Percentiles rank a stretch among this genome's conserved stretches.
phyloP scores from a whole-genome alignment of 2,888 invertebrate genomes.

The Saturnia japonica region DNA sequence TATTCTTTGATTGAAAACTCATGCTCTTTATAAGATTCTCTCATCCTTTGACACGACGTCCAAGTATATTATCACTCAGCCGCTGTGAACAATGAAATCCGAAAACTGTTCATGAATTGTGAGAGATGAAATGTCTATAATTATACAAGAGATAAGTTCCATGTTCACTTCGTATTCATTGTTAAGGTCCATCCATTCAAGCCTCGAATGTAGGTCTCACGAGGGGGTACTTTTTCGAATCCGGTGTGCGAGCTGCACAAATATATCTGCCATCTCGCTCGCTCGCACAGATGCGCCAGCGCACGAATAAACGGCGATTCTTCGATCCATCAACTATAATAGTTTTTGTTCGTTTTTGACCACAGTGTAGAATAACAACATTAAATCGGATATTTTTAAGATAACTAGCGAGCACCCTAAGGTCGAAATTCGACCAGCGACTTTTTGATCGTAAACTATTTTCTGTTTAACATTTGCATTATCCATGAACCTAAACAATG shows the following conservation, averaged over 20 bases:
- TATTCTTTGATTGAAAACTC: neutral
- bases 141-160: constrained; percentile 22
- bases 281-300: constrained; percentile 27
- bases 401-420: no score
- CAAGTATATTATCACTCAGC: neutral
- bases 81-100: neutral
- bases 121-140: neutral
- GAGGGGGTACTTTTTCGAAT: constrained; percentile 46
- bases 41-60: neutral
- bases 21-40: neutral
- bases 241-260: constrained; percentile 55
- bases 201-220: constrained; percentile 28
- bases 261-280: constrained; percentile 29
- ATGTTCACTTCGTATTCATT: constrained; percentile 16
- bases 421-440: no score
- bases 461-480: no score
- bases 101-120: neutral
- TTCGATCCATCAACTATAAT: constrained; percentile 18
- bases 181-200: constrained; percentile 21
- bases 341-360: constrained; percentile 6
- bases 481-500: no score
- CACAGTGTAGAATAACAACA: constrained; percentile 1
- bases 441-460: no score
- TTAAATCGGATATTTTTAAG: neutral
- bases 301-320: constrained; percentile 34